Conservation (phyloP, 2,113 vertebrate genomes). For the Centrocercus urophasianus region DNA sequence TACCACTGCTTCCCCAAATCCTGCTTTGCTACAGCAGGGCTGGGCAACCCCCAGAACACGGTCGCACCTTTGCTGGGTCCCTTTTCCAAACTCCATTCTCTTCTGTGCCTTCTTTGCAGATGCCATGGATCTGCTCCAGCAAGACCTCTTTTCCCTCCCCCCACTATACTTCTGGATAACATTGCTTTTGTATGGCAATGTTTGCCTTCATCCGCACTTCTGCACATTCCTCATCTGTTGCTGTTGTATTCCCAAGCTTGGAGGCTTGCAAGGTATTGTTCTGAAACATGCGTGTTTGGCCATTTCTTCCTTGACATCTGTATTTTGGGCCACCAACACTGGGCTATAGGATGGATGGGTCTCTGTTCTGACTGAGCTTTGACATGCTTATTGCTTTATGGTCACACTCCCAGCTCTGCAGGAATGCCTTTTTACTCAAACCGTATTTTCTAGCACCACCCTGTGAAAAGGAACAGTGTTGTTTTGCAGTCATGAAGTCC, state of each 20-base stretch:
- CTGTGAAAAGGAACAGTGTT: neutral
- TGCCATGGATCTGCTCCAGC: rapidly evolving
- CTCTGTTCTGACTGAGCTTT: neutral
- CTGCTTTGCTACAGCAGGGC: neutral
- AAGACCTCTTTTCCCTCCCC: neutral
- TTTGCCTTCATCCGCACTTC: neutral
- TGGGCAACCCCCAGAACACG: rapidly evolving
- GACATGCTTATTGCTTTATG: neutral
- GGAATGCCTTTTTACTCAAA: neutral
- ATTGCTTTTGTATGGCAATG: neutral
- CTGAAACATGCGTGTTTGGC: neutral
- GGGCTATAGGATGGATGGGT: neutral
- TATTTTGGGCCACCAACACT: neutral
- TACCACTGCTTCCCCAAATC: neutral
- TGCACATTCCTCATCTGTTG: neutral
- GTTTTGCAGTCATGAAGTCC: neutral
- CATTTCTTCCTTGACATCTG: neutral
- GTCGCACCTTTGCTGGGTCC: neutral
- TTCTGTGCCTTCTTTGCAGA: neutral
- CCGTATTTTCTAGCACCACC: neutral
- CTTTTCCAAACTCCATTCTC: neutral
- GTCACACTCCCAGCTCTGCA: neutral
- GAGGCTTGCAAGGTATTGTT: neutral
- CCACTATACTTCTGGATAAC: neutral
- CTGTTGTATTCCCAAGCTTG: neutral